Evolutionary conservation across 1,140 invertebrate genomes (phyloP), one percentile per base, ranked within the genome.

Genomic region (Oryctes rhinoceros): DNA sequence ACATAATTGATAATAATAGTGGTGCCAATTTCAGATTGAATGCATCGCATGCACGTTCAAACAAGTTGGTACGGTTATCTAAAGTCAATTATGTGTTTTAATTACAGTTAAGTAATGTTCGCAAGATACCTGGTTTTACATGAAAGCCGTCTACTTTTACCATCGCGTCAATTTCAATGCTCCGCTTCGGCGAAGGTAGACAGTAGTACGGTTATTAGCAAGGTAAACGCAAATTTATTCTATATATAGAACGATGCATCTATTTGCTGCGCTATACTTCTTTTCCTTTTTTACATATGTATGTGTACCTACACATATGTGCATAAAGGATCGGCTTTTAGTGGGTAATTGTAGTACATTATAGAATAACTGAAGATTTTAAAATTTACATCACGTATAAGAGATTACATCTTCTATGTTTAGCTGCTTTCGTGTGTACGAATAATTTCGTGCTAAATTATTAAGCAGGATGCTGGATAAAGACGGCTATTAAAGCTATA

Each of bases 241-340:
- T 62, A n/a, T 62, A 62, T 62, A 62, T 62, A 62, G 53, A 62
- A 62, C 53, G 20, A 20, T n/a, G 39, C 39, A 44, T 44, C 9
- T 44, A 39, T 39, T 44, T 44, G 39, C 39, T 44, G 9, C 39
- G 5, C 39, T 3, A 10, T 44, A 44, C 5, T 44, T 44, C 9
- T 44, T 7, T 44, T 44, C 24, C 0, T 44, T 44, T 44, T 3
- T 10, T 44, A 44, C 39, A 10, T 10, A 30, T 44, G 3, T 10
- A 44, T 44, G 39, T 44, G 39, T 44, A 44, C 24, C 24, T 44
- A 3, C 5, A 10, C 5, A 10, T 44, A 62, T 13, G 53, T 62
- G 3, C 3, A 62, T 20, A 13, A 13, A 18, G 20, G 20, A 20
- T 20, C 15, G 13, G 53, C 13, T 18, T 62, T 62, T 62, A 62